Percentiles rank a stretch among this genome's conserved stretches.
phyloP scores from a whole-genome alignment of 1,140 invertebrate species.

The Zaprionus nigranus region DNA sequence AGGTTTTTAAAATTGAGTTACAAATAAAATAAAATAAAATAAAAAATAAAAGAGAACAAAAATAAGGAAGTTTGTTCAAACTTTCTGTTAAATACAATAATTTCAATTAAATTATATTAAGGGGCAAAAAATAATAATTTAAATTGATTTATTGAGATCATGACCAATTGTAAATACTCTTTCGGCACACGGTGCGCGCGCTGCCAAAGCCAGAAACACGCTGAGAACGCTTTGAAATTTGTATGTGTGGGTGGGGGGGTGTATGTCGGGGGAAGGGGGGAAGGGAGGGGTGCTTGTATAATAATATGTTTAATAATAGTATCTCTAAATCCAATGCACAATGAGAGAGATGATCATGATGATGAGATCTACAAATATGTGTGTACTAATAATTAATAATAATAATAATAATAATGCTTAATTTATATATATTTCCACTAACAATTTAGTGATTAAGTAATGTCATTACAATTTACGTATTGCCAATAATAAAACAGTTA shows the following conservation, averaged over 20 bases:
- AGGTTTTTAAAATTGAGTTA: slow-evolving; percentile 41
- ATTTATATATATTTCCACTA: slow-evolving; percentile 65
- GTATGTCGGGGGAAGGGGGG: not conserved
- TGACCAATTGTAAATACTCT: slow-evolving; percentile 75
- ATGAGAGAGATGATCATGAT: slow-evolving; percentile 24
- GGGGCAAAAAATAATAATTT: slow-evolving; percentile 61
- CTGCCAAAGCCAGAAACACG: slow-evolving; percentile 63
- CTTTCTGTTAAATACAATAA: slow-evolving; percentile 61
- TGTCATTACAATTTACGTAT: slow-evolving; percentile 62
- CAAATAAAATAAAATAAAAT: not conserved
- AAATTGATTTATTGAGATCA: slow-evolving; percentile 77
- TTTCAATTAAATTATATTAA: slow-evolving; percentile 78
- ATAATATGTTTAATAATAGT: slow-evolving; percentile 13
- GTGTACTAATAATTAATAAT: not conserved
- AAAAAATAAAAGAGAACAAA: too few relatives aligned
- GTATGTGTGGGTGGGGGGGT: not conserved
- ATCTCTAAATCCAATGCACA: slow-evolving; percentile 50
- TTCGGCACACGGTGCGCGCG: slow-evolving; percentile 71
- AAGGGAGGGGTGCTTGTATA: not conserved
- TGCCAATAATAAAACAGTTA: slow-evolving; percentile 62
- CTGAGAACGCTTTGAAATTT: slow-evolving; percentile 79
- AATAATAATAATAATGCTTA: slow-evolving; percentile 47
- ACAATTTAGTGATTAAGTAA: slow-evolving; percentile 45
- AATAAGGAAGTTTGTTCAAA: not conserved
- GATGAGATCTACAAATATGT: too few relatives aligned